Evolutionary conservation across 2,113 vertebrate species (phyloP).

Genomic region (Corythoichthys haematopterus): DNA sequence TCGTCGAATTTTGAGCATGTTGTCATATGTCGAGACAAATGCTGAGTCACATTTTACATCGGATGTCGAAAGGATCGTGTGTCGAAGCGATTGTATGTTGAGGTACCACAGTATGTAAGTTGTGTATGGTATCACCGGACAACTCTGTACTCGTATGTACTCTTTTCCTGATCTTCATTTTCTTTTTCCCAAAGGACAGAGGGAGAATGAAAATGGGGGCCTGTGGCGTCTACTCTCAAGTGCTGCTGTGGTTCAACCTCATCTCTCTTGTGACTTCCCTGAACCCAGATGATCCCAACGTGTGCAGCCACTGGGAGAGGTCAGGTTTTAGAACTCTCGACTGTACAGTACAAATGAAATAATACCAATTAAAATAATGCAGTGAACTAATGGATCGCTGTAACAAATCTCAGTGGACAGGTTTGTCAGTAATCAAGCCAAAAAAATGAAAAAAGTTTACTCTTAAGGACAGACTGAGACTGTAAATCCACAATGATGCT

Average conservation of each 20-base stretch:
- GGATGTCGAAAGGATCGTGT: too few relatives aligned
- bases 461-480: slow-evolving; percentile 22
- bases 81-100: too few relatives aligned
- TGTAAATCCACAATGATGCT: slow-evolving; percentile 41
- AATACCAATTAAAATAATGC: slow-evolving; percentile 11
- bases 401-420: slow-evolving; percentile 44
- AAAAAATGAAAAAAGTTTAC: slow-evolving; percentile 25
- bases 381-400: slow-evolving; percentile 35
- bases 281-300: slow-evolving; percentile 91
- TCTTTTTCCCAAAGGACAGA: slow-evolving; percentile 23
- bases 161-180: background rate
- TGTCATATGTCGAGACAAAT: too few relatives aligned
- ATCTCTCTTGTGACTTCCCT: slow-evolving; percentile 71
- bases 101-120: too few relatives aligned
- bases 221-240: slow-evolving; percentile 19
- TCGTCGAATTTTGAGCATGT: too few relatives aligned
- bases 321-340: slow-evolving; percentile 39
- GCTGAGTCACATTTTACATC: too few relatives aligned
- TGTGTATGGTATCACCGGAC: background rate
- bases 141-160: too few relatives aligned
- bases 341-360: slow-evolving; percentile 9
- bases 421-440: slow-evolving; percentile 42
- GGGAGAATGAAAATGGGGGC: slow-evolving; percentile 68
- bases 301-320: slow-evolving; percentile 98
- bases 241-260: slow-evolving; percentile 60